phyloP scores from a whole-genome alignment of 2,113 vertebrate genomes.

The western clawed frog (Xenopus tropicalis) region DNA sequence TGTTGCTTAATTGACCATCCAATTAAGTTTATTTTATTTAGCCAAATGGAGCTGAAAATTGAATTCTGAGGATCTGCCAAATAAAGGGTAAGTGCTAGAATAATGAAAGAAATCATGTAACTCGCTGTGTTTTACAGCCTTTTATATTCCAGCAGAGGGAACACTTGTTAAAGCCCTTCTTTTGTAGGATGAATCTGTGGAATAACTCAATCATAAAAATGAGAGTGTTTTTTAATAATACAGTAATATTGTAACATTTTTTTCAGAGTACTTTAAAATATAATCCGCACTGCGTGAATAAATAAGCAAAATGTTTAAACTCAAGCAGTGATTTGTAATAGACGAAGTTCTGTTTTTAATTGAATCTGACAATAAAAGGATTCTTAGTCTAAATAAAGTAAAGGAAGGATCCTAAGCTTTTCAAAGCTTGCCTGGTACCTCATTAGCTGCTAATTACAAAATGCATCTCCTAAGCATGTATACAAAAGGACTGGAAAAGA shows the following conservation, averaged over 20 bases:
- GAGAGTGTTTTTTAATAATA: neutral
- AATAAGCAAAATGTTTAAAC: no score
- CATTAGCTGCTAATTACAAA: neutral
- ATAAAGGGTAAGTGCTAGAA: neutral
- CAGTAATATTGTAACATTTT: neutral
- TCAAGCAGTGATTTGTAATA: no score
- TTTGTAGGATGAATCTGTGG: neutral
- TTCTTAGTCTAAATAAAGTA: neutral
- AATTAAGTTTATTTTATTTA: slow-evolving; percentile 6
- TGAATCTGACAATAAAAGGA: neutral
- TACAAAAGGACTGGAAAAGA: neutral
- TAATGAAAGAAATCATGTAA: neutral
- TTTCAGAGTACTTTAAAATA: no score
- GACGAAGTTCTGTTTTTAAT: neutral
- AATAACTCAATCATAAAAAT: neutral
- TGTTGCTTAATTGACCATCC: slow-evolving; percentile 1
- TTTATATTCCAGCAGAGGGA: slow-evolving; percentile 2
- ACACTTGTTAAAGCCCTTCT: neutral
- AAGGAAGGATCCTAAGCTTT: no score
- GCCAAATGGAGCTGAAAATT: slow-evolving; percentile 5
- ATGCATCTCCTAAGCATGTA: neutral
- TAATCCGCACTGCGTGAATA: no score
- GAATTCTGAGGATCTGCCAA: slow-evolving; percentile 3
- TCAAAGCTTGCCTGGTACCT: neutral
- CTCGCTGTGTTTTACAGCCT: neutral